Evolutionary conservation across 2,113 vertebrate genomes (phyloP).

Genomic region (Phyllopteryx taeniolatus): DNA sequence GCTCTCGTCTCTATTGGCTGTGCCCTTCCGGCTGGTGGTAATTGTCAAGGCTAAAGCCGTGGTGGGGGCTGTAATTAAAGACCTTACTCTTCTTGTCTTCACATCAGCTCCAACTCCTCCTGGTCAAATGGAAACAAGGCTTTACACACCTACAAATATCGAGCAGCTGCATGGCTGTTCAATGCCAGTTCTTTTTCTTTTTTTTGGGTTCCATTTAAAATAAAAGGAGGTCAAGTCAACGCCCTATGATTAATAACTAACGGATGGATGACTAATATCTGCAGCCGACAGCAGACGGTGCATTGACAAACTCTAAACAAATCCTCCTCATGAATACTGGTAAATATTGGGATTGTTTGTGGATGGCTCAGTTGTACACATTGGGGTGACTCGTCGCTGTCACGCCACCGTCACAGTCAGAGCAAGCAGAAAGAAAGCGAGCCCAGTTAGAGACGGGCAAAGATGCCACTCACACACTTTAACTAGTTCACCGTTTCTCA

Average conservation of each 20-base stretch:
- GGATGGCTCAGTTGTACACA: conserved; percentile 52
- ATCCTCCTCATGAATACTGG: conserved; percentile 47
- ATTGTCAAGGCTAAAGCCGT: conserved; percentile 66
- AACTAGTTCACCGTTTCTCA: conserved; percentile 52
- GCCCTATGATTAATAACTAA: conserved; percentile 26
- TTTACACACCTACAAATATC: conserved; percentile 60
- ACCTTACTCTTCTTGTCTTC: conserved; percentile 69
- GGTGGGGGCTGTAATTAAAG: conserved; percentile 68
- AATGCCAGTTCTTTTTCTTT: not conserved
- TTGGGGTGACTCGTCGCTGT: conserved; percentile 45
- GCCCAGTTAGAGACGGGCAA: conserved; percentile 32
- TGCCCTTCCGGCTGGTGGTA: conserved; percentile 57
- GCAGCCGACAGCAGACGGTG: conserved; percentile 40
- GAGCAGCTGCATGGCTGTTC: conserved; percentile 50
- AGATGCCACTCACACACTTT: conserved; percentile 46
- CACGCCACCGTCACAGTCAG: conserved; percentile 37
- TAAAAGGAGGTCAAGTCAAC: conserved; percentile 7
- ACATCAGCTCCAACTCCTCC: conserved; percentile 63
- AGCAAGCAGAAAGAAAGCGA: conserved; percentile 34
- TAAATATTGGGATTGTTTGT: conserved; percentile 63
- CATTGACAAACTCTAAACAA: conserved; percentile 47
- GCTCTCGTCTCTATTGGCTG: conserved; percentile 31
- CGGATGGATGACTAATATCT: conserved; percentile 40
- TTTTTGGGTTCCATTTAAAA: not conserved
- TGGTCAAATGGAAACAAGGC: conserved; percentile 57